phyloP scores from a whole-genome alignment of 2,113 vertebrate genomes.

The Apistogramma diplotaenia region DNA sequence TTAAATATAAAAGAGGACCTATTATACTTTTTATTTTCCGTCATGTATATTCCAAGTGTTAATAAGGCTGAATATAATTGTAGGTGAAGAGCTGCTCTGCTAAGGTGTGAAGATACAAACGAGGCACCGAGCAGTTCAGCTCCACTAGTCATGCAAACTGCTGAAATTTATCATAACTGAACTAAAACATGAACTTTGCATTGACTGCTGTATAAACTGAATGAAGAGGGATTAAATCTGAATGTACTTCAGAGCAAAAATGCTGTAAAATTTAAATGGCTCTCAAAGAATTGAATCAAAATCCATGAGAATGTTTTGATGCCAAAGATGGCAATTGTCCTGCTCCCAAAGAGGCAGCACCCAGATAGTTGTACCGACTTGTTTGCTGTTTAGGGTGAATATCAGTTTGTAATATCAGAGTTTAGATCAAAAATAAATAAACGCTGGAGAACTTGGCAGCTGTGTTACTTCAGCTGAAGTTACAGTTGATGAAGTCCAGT shows the following conservation, averaged over 20 bases:
- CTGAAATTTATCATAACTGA: no score
- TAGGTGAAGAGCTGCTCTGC: no score
- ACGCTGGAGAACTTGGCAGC: neutral
- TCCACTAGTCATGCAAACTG: no score
- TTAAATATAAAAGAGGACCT: neutral
- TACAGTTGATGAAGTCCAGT: neutral
- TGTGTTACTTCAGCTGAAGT: neutral
- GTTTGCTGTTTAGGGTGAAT: neutral
- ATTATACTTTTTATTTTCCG: neutral
- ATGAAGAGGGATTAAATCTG: no score
- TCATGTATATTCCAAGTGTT: neutral
- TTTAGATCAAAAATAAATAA: neutral
- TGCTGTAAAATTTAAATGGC: neutral
- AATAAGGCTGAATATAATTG: no score
- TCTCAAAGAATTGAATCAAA: neutral
- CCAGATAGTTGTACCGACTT: neutral
- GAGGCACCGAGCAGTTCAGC: no score
- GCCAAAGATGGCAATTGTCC: neutral
- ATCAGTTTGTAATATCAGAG: accelerated
- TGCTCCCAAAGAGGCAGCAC: neutral
- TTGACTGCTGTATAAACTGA: no score
- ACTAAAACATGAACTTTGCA: no score
- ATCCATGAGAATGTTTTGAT: neutral
- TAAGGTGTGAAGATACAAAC: no score
- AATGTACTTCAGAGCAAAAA: neutral